Conservation (phyloP, 2,113 vertebrate genomes). For the Gorilla gorilla region DNA sequence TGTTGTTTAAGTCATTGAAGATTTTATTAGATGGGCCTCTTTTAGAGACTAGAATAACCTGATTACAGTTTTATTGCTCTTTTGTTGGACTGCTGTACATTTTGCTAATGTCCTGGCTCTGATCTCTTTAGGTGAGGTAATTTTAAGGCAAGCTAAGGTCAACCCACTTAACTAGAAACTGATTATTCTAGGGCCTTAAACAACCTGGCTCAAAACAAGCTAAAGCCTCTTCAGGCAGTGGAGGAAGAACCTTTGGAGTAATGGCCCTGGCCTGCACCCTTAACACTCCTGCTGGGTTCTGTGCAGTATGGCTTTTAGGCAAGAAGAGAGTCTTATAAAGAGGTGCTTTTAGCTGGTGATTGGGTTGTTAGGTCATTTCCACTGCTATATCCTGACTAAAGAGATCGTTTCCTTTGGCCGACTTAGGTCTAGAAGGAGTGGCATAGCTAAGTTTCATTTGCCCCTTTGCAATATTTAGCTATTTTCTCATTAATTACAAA, state of each 20-base stretch:
- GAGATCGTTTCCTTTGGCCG: background rate
- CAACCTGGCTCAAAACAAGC: background rate
- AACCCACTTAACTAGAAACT: background rate
- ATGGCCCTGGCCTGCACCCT: background rate
- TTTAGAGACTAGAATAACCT: background rate
- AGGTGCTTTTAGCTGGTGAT: background rate
- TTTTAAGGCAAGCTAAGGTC: slow-evolving; percentile 11
- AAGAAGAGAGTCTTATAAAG: background rate
- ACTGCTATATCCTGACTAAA: background rate
- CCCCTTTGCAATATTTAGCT: background rate
- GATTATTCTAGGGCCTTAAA: background rate
- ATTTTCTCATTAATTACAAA: background rate
- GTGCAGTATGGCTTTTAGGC: background rate
- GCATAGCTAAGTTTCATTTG: background rate
- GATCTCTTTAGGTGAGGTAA: background rate
- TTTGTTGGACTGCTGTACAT: background rate
- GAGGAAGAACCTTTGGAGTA: background rate
- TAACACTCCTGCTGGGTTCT: background rate
- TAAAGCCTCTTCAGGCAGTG: background rate
- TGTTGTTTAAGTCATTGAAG: background rate
- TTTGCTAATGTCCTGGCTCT: background rate
- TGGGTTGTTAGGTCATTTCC: background rate
- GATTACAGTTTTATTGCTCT: background rate
- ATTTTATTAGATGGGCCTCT: slow-evolving; percentile 31
- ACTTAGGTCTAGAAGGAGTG: background rate